phyloP scores from a whole-genome alignment of 2,888 invertebrate genomes.

The Hermaeophaga mercurialis region DNA sequence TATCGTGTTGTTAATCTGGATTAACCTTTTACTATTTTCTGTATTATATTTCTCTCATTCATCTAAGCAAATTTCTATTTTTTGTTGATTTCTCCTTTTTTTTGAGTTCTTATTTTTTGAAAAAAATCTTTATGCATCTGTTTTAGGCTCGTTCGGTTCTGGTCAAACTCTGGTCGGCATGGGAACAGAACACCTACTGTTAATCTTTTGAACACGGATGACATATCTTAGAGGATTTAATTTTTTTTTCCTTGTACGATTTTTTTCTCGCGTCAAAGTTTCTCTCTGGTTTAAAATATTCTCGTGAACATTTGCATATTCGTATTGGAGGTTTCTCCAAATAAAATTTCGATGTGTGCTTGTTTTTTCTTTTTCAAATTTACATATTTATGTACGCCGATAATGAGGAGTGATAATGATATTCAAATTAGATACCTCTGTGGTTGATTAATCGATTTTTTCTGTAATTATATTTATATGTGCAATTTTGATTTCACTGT shows the following conservation, averaged over 20 bases:
- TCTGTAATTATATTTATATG: no score
- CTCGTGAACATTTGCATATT: conserved; percentile 28
- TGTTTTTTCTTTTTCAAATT: conserved; percentile 22
- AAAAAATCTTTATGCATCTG: no score
- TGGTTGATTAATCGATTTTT: conserved; percentile 21
- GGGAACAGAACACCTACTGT: conserved; percentile 30
- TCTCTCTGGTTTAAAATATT: conserved; percentile 18
- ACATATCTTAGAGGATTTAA: conserved; percentile 27
- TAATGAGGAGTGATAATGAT: conserved; percentile 28
- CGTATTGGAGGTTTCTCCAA: conserved; percentile 28
- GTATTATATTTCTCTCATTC: no score
- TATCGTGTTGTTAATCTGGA: no score
- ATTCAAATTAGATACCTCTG: conserved; percentile 27
- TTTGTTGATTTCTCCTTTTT: no score
- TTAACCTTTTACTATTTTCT: no score
- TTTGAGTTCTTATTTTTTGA: no score
- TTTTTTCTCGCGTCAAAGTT: conserved; percentile 10
- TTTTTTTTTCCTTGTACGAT: conserved; percentile 6
- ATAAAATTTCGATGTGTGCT: conserved; percentile 26
- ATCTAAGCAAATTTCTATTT: no score
- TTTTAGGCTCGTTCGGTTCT: background rate
- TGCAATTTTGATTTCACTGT: no score
- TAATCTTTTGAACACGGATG: conserved; percentile 27
- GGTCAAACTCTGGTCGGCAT: background rate
- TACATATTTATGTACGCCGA: conserved; percentile 30